These are phyloP conservation scores for Sphenopsis melanotis DNA, from an alignment of 2,797 vertebrate genomes.

Conservation along the genomic window DNA sequence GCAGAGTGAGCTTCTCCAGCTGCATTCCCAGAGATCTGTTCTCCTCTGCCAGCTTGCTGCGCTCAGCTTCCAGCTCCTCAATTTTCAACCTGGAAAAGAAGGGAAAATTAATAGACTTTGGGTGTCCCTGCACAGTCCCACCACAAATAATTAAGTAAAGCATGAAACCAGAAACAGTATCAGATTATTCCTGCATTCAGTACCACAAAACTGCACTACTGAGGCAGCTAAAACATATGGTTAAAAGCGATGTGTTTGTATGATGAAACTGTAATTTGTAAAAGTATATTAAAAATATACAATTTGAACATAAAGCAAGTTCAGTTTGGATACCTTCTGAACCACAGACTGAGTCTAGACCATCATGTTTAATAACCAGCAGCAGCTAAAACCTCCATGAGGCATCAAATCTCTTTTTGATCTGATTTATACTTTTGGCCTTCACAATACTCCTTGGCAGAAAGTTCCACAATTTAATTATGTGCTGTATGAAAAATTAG, in stretches of 20 bases:
- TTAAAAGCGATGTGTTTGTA: neutral
- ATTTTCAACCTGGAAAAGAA: conserved; percentile 83
- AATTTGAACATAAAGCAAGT: neutral
- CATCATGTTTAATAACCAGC: neutral
- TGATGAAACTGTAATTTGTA: neutral
- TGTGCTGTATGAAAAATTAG: conserved; percentile 44
- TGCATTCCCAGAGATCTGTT: conserved; percentile 86
- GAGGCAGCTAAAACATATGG: neutral
- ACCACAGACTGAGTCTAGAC: neutral
- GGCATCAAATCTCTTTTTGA: conserved; percentile 32
- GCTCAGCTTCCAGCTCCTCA: conserved; percentile 89
- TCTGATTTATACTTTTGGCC: conserved; percentile 55
- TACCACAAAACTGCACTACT: neutral
- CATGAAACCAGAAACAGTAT: neutral
- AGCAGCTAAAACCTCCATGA: conserved; percentile 8
- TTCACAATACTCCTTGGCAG: conserved; percentile 36
- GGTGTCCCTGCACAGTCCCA: neutral
- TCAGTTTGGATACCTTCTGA: neutral
- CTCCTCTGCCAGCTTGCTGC: conserved; percentile 84
- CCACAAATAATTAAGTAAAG: neutral
- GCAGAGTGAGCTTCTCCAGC: conserved; percentile 86
- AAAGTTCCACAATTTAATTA: conserved; percentile 38
- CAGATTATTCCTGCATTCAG: neutral
- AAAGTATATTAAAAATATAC: neutral
- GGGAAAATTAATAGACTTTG: neutral